Evolutionary conservation across 2,113 vertebrate genomes (phyloP).

Genomic region (Eudyptes chrysolophus): DNA sequence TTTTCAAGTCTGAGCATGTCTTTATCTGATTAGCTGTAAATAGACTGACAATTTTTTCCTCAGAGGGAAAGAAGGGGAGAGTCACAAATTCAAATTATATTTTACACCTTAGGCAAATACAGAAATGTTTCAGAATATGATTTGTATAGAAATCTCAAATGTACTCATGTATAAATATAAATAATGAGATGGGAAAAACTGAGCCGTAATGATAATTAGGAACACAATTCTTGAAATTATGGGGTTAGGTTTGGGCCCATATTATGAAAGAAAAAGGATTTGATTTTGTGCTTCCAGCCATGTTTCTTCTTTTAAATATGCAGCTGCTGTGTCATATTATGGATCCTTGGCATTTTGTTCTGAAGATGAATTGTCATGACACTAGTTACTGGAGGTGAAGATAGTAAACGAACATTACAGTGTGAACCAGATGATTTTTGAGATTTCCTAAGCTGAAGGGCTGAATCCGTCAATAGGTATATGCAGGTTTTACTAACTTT

Average conservation of each 20-base stretch:
- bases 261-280: background rate
- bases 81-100: background rate
- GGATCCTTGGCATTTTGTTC: background rate
- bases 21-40: constrained; percentile 1
- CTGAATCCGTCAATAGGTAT: rapidly evolving
- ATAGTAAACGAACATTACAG: background rate
- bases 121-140: background rate
- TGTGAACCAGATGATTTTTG: background rate
- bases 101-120: background rate
- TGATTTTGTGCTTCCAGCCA: background rate
- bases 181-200: background rate
- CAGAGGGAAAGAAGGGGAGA: background rate
- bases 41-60: background rate
- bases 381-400: background rate
- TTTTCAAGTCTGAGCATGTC: background rate
- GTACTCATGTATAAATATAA: background rate
- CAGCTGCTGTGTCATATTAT: background rate
- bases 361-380: background rate
- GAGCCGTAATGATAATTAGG: background rate
- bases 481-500: background rate
- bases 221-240: background rate
- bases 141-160: background rate
- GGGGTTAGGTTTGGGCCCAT: background rate
- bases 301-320: background rate
- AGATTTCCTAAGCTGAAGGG: background rate